Conservation (phyloP, 2,113 vertebrate species). For the Anhinga anhinga region DNA sequence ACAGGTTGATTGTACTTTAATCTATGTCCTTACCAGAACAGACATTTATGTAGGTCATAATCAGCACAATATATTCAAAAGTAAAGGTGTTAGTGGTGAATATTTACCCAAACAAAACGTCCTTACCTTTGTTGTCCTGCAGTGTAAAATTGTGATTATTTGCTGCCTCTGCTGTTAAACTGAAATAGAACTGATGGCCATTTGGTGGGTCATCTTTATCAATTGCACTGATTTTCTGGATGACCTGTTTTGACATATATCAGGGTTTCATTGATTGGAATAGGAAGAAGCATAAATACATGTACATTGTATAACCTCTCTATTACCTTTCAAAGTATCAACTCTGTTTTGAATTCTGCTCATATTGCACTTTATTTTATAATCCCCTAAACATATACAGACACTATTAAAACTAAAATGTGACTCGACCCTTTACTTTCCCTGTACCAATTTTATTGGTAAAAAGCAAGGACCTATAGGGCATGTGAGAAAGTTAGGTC, state of each 20-base stretch:
- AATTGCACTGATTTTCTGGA: conserved; percentile 94
- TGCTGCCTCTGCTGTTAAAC: conserved; percentile 80
- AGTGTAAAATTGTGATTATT: conserved; percentile 93
- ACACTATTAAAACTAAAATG: not conserved
- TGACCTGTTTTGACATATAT: conserved; percentile 77
- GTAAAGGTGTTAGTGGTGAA: not conserved
- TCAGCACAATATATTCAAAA: not conserved
- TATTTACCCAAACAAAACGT: not conserved
- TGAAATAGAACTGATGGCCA: conserved; percentile 91
- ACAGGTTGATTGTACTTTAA: conserved; percentile 16
- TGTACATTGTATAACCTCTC: not conserved
- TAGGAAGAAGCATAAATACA: not conserved
- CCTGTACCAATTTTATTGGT: not conserved
- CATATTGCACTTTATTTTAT: not conserved
- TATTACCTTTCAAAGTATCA: not conserved
- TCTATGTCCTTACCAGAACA: conserved; percentile 21
- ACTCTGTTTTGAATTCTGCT: not conserved
- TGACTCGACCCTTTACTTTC: not conserved
- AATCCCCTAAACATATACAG: not conserved
- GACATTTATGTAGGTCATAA: not conserved
- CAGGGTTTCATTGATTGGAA: not conserved
- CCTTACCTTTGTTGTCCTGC: conserved; percentile 92
- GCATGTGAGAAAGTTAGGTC: not conserved
- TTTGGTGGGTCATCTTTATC: conserved; percentile 91
- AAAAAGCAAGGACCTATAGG: not conserved